Conservation (phyloP, 2,888 invertebrate species). For the Torymus aiolomorphi region DNA sequence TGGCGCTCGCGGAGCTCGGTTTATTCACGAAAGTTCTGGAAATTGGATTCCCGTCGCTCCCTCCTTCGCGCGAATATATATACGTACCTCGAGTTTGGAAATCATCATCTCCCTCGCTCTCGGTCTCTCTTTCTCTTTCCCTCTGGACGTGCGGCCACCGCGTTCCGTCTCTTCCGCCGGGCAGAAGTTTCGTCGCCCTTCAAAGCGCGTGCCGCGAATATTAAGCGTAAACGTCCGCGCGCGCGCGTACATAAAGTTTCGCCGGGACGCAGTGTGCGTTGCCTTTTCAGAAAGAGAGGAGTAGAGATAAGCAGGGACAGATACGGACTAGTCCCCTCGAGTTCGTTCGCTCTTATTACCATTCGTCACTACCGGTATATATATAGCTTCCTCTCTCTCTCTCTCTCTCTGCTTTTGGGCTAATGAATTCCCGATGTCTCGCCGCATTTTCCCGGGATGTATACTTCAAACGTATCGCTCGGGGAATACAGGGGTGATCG, state of each 20-base stretch:
- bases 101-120: slow-evolving; percentile 34
- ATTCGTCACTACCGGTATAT: slow-evolving; percentile 23
- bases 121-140: not conserved
- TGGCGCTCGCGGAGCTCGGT: not conserved
- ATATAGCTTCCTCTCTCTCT: not conserved
- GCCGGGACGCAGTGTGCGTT: not conserved
- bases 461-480: too few relatives aligned
- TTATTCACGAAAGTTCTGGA: slow-evolving; percentile 20
- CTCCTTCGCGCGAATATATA: not conserved
- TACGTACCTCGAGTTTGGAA: slow-evolving; percentile 39
- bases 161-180: not conserved
- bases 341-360: slow-evolving; percentile 16
- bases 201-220: slow-evolving; percentile 47
- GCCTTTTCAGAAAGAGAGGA: not conserved
- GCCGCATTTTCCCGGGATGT: not conserved
- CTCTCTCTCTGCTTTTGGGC: not conserved
- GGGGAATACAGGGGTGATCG: too few relatives aligned
- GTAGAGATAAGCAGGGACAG: too few relatives aligned
- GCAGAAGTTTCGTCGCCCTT: slow-evolving; percentile 18
- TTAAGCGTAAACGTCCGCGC: slow-evolving; percentile 30
- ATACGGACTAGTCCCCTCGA: too few relatives aligned
- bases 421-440: slow-evolving; percentile 43
- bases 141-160: not conserved
- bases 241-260: slow-evolving; percentile 5
- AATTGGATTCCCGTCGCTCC: slow-evolving; percentile 47